Percentiles rank a stretch among this genome's conserved stretches.
phyloP scores from a whole-genome alignment of 1,140 invertebrate genomes.

The Littorina saxatilis region DNA sequence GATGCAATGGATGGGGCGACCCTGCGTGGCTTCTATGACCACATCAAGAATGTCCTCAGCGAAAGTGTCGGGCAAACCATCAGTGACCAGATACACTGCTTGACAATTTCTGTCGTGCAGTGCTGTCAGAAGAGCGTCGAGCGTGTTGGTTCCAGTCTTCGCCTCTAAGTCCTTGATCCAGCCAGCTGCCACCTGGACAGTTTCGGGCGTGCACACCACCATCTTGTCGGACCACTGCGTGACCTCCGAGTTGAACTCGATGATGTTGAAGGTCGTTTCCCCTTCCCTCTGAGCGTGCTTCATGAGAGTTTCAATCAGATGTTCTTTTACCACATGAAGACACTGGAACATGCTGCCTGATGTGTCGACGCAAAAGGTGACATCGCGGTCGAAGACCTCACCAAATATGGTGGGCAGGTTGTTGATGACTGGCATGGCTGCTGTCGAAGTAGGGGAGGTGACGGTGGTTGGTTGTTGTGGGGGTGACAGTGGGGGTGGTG shows the following conservation, averaged over 20 bases:
- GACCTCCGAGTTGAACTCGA: conserved; percentile 74
- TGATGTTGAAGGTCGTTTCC: conserved; percentile 70
- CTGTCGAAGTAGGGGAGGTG: no score
- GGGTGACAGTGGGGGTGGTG: not conserved
- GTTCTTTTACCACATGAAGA: conserved; percentile 72
- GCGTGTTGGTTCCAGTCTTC: conserved; percentile 75
- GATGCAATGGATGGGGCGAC: conserved; percentile 71
- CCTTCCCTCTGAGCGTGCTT: conserved; percentile 63
- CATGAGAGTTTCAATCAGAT: conserved; percentile 69
- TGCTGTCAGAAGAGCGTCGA: conserved; percentile 72
- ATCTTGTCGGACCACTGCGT: conserved; percentile 75
- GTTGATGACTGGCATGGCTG: not conserved
- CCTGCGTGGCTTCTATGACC: conserved; percentile 55
- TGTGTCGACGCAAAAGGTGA: conserved; percentile 74
- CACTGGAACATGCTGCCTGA: conserved; percentile 74
- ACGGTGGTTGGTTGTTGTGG: not conserved
- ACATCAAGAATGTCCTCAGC: conserved; percentile 71
- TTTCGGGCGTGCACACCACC: conserved; percentile 73
- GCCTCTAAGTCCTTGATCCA: conserved; percentile 72
- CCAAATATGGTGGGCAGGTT: conserved; percentile 68
- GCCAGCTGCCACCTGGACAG: conserved; percentile 69
- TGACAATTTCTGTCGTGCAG: conserved; percentile 68
- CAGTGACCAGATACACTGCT: conserved; percentile 74
- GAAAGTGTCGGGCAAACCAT: conserved; percentile 74
- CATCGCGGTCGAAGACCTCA: conserved; percentile 68